Percentiles rank a stretch among this genome's conserved stretches.
phyloP scores from a whole-genome alignment of 2,797 vertebrate genomes.

The Rhinoraja longicauda region DNA sequence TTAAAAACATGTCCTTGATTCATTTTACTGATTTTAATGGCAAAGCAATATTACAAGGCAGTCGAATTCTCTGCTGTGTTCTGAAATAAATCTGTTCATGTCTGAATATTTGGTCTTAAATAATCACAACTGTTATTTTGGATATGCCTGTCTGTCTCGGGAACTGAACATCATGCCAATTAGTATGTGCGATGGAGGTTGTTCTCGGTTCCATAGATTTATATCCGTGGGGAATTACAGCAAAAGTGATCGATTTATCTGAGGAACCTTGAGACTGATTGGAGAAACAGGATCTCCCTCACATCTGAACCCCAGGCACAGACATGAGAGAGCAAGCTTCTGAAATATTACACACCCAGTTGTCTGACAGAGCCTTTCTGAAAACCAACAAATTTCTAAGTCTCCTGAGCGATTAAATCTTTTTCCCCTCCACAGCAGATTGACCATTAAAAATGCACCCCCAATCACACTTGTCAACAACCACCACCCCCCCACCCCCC shows the following conservation, averaged over 20 bases:
- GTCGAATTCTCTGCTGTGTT: not conserved
- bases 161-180: not conserved
- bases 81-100: not conserved
- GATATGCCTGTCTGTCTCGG: not conserved
- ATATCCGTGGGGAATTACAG: constrained; percentile 13
- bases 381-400: not conserved
- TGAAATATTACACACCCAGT: constrained; percentile 12
- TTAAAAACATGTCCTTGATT: not conserved
- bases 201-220: constrained; percentile 22
- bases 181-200: constrained; percentile 18
- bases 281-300: constrained; percentile 3
- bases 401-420: not conserved
- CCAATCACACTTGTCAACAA: not conserved
- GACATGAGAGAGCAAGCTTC: not conserved
- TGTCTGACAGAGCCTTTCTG: not conserved
- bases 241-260: constrained; percentile 22
- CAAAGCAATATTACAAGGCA: not conserved
- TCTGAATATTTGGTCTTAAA: not conserved
- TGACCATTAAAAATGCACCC: not conserved
- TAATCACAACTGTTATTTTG: not conserved
- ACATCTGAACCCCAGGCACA: not conserved
- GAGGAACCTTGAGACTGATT: constrained; percentile 1
- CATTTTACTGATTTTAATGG: not conserved
- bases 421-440: not conserved
- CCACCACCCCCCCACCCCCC: not conserved